phyloP scores from a whole-genome alignment of 1,140 invertebrate species.

The Saccostrea echinata region DNA sequence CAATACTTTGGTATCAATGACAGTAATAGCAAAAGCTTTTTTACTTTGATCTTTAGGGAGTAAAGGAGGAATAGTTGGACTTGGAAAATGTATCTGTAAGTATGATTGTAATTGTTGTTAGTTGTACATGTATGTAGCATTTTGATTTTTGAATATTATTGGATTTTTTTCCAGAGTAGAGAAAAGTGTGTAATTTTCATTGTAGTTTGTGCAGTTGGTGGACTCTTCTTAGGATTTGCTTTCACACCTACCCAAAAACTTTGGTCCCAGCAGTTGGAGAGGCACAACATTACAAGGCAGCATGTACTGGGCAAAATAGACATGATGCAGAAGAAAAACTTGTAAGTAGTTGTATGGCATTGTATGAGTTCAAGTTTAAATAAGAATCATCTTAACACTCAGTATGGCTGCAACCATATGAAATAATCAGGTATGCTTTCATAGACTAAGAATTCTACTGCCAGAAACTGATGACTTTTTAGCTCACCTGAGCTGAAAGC shows the following conservation, averaged over 20 bases:
- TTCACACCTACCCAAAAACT: not conserved
- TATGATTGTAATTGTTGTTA: not conserved
- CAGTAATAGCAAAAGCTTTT: too few relatives aligned
- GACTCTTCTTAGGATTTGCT: not conserved
- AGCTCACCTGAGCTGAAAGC: too few relatives aligned
- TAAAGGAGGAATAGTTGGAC: not conserved
- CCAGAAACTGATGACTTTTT: too few relatives aligned
- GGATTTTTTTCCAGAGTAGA: too few relatives aligned
- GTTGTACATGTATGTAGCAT: not conserved
- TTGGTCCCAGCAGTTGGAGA: not conserved
- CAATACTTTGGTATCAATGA: too few relatives aligned
- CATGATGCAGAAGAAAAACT: not conserved
- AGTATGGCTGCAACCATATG: too few relatives aligned
- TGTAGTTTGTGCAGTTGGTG: not conserved
- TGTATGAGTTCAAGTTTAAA: too few relatives aligned
- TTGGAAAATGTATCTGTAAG: not conserved
- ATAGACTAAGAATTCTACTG: too few relatives aligned
- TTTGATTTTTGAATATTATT: too few relatives aligned
- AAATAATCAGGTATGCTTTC: too few relatives aligned
- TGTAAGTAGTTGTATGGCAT: not conserved
- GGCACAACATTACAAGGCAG: not conserved
- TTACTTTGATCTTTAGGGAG: not conserved
- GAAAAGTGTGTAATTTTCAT: not conserved
- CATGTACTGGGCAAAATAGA: not conserved
- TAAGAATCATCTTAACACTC: too few relatives aligned